Evolutionary conservation across 1,140 invertebrate species (phyloP).

Genomic region (Agraylea sexmaculata): DNA sequence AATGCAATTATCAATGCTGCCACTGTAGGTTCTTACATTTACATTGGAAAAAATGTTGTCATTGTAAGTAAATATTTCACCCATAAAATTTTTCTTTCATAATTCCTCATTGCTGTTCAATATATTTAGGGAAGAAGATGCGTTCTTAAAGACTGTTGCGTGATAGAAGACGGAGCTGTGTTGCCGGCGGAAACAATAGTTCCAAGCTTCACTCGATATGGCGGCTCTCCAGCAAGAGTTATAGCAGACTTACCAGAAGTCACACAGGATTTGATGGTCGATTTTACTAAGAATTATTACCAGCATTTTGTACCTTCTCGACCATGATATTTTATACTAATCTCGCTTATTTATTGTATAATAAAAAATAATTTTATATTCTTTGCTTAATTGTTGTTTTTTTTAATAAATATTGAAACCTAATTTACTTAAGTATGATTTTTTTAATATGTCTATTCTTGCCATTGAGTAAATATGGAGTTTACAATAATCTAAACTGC

Average conservation of each 20-base stretch:
- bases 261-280: constrained; percentile 80
- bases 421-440: no score
- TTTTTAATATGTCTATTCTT: no score
- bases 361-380: no score
- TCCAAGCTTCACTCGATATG: constrained; percentile 87
- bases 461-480: no score
- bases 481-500: no score
- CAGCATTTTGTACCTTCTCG: constrained; percentile 90
- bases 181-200: constrained; percentile 96
- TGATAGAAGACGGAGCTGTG: constrained; percentile 90
- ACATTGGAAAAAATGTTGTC: constrained; percentile 97
- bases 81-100: no score
- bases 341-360: no score
- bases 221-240: constrained; percentile 73
- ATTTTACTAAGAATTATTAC: constrained; percentile 92
- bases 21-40: constrained; percentile 90
- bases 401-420: no score
- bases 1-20: constrained; percentile 91
- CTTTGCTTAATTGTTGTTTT: no score
- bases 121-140: constrained; percentile 75
- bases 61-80: constrained; percentile 61
- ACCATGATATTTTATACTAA: no score
- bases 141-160: constrained; percentile 94
- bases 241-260: constrained; percentile 75
- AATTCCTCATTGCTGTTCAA: no score